Evolutionary conservation across 2,888 invertebrate genomes (phyloP).

Genomic region (Aricia artaxerxes): DNA sequence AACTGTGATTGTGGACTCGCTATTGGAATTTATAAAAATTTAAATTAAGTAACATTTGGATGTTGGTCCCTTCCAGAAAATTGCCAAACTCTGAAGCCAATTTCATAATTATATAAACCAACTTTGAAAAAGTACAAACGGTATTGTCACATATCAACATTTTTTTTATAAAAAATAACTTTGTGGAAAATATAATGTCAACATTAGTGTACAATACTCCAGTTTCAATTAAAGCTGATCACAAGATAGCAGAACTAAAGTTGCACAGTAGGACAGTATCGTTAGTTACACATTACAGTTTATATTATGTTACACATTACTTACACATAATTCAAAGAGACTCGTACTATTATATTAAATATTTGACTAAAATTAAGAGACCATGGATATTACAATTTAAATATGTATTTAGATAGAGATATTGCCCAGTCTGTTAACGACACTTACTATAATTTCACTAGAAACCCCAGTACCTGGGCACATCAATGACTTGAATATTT

Average conservation of each 20-base stretch:
- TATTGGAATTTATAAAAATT: slow-evolving; percentile 51
- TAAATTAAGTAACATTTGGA: slow-evolving; percentile 54
- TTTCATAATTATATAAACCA: slow-evolving; percentile 54
- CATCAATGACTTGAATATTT: slow-evolving; percentile 75
- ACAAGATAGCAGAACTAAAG: slow-evolving; percentile 77
- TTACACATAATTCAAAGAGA: slow-evolving; percentile 74
- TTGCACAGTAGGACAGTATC: slow-evolving; percentile 76
- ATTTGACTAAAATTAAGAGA: slow-evolving; percentile 80
- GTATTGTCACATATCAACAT: slow-evolving; percentile 77
- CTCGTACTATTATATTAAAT: slow-evolving; percentile 79
- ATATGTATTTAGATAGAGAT: slow-evolving; percentile 78
- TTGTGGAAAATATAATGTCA: slow-evolving; percentile 68
- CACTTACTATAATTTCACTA: slow-evolving; percentile 79
- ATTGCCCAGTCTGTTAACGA: slow-evolving; percentile 79
- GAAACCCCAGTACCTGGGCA: slow-evolving; percentile 73
- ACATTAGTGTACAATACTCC: slow-evolving; percentile 72
- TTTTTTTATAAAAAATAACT: slow-evolving; percentile 76
- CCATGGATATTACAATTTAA: slow-evolving; percentile 76
- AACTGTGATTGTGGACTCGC: slow-evolving; percentile 50
- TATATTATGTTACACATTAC: slow-evolving; percentile 68
- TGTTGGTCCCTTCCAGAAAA: slow-evolving; percentile 78
- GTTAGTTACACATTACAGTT: slow-evolving; percentile 63
- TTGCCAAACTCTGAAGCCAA: slow-evolving; percentile 62
- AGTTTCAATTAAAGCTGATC: slow-evolving; percentile 77
- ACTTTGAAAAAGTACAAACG: slow-evolving; percentile 66